Conservation (phyloP, 2,113 vertebrate species). For the Alces alces region DNA sequence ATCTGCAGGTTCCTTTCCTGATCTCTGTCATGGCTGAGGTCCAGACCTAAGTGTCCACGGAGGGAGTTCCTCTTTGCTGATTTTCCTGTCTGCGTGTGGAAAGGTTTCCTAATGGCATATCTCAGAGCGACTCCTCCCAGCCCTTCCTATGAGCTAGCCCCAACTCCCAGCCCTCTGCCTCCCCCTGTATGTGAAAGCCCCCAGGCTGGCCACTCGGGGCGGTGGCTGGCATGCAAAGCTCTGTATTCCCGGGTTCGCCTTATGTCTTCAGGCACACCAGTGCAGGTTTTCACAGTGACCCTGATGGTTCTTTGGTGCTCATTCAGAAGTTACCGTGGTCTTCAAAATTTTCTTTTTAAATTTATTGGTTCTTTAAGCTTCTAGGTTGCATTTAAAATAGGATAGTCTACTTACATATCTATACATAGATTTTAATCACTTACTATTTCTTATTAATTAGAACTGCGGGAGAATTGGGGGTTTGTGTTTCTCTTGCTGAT, state of each 20-base stretch:
- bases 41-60: background rate
- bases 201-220: too few relatives aligned
- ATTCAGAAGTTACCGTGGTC: background rate
- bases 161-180: background rate
- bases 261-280: background rate
- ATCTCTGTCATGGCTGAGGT: background rate
- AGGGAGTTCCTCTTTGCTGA: background rate
- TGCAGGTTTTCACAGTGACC: background rate
- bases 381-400: background rate
- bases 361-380: background rate
- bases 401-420: background rate
- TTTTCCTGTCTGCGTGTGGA: background rate
- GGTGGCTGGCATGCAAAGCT: background rate
- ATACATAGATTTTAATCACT: background rate
- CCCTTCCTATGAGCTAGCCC: background rate
- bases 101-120: background rate
- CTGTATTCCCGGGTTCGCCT: background rate
- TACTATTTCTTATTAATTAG: background rate
- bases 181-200: background rate
- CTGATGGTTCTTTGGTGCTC: background rate
- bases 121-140: background rate
- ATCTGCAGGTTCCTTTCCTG: background rate
- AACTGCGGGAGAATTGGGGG: background rate
- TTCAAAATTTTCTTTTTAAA: background rate
- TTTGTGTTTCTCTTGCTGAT: background rate